Base-by-base conservation (phyloP, 2,113 vertebrate species). In the Amphiprion ocellaris region DNA sequence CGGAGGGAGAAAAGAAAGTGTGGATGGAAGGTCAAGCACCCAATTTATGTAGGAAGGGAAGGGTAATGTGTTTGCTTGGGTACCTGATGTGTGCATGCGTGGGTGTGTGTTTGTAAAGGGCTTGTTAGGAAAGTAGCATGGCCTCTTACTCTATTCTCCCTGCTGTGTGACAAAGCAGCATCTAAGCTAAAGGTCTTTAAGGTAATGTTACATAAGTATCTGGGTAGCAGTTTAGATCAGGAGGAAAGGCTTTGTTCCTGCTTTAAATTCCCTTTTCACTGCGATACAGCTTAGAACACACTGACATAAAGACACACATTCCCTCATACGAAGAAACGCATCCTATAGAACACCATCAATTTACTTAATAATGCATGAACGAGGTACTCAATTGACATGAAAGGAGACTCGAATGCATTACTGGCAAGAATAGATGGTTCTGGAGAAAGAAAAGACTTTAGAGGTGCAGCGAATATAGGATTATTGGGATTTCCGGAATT, bases 321-420 rank as follows among this genome's bases (percentile, higher is more conserved):
- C 24, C 53, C 70, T 82, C 75, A 77, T 47, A 80, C 64, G 81
- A 74, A 85, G 71, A 77, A 83, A 82, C 74, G 63, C 70, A 73
- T 82, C 75, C 77, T 87, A 92, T 84, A 84, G 77, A 90, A 80
- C 49, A 68, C 62, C 79, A 87, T 90, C 89, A 92, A 59, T 92
- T 91, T 85, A 82, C 83, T 93, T 90, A 93, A 94, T 93, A 93
- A 93, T 92, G 90, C 90, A 93, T 93, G 91, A 90, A 92, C 37
- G 15, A 91, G 87, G 74, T 83, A 33, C 76, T 91, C 92, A 56
- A 87, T 80, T 84, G 88, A 92, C 88, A 90, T 92, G 92, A 94
- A 91, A 92, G 88, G 56, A 77, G 78, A 92, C 81, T 84, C 82
- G 37, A 77, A 89, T 79, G 70, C 87, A 88, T 92, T 93, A 78